Conservation (phyloP, 1,140 invertebrate species). For the Venustaconcha ellipsiformis region DNA sequence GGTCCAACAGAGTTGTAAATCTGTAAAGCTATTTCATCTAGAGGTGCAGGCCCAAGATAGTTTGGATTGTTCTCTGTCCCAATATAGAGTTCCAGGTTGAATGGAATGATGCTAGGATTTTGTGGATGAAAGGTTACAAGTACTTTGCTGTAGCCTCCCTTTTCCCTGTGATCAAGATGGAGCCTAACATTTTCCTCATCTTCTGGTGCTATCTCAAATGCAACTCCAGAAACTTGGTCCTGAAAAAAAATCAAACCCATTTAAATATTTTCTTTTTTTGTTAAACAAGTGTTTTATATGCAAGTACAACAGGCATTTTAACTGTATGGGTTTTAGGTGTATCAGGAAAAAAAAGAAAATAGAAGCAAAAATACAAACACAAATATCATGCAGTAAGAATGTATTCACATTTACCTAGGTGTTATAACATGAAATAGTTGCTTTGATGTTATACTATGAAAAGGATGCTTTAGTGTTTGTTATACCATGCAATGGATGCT, state of each 20-base stretch:
- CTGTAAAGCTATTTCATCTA: constrained; percentile 83
- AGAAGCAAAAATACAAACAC: not conserved
- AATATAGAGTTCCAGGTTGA: constrained; percentile 86
- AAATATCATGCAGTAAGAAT: not conserved
- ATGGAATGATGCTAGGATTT: constrained; percentile 64
- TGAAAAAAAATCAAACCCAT: constrained; percentile 55
- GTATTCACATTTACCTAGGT: no score
- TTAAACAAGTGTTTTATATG: not conserved
- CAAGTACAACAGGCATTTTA: not conserved
- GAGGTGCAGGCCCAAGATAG: constrained; percentile 78
- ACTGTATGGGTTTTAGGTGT: not conserved
- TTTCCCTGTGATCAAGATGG: constrained; percentile 90
- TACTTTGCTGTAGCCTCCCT: constrained; percentile 71
- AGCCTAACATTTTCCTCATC: constrained; percentile 80
- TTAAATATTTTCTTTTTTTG: not conserved
- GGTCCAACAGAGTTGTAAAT: constrained; percentile 81
- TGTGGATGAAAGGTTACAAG: constrained; percentile 55
- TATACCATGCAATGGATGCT: no score
- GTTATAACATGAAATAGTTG: no score
- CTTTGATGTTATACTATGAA: no score
- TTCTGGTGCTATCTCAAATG: constrained; percentile 83
- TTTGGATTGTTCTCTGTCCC: constrained; percentile 81
- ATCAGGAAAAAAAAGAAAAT: not conserved
- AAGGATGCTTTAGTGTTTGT: no score
- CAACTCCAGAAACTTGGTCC: constrained; percentile 88